Conservation (phyloP, 2,888 invertebrate genomes). For the Cryptus viduatorius region DNA sequence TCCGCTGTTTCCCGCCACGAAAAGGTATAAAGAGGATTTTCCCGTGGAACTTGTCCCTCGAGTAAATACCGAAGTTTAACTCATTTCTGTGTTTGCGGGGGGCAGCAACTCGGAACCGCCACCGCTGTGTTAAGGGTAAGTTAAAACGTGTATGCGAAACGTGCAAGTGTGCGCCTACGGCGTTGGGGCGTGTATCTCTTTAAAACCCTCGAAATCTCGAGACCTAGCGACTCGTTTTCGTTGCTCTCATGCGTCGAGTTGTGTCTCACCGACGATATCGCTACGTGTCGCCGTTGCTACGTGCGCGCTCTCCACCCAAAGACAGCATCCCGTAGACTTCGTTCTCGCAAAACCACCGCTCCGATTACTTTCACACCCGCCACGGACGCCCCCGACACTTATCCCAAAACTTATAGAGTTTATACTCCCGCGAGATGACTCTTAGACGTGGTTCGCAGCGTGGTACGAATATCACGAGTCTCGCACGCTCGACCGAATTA, state of each 20-base stretch:
- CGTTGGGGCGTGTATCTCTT: conserved; percentile 10
- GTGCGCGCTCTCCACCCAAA: not conserved
- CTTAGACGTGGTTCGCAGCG: conserved; percentile 13
- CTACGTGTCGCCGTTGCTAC: not conserved
- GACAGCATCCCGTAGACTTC: not conserved
- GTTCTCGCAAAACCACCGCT: not conserved
- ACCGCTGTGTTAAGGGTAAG: conserved; percentile 28
- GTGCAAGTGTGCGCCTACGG: not conserved
- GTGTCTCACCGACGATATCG: not conserved
- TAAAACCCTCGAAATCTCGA: conserved; percentile 34
- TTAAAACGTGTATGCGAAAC: conserved; percentile 26
- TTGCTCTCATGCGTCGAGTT: conserved; percentile 4
- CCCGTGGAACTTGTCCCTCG: conserved; percentile 10
- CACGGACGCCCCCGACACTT: not conserved
- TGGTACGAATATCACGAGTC: conserved; percentile 16
- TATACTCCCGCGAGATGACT: conserved; percentile 17
- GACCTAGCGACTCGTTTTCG: conserved; percentile 26
- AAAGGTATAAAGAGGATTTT: not conserved
- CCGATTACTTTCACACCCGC: not conserved
- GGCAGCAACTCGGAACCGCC: not conserved
- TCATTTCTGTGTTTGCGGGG: conserved; percentile 35
- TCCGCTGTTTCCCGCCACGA: not conserved
- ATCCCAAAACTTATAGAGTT: conserved; percentile 29
- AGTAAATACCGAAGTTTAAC: conserved; percentile 38
- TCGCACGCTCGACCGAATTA: conserved; percentile 40